Evolutionary conservation across 2,113 vertebrate species (phyloP), one percentile per base, ranked within the genome.

Genomic region (Prietella phreatophila): DNA sequence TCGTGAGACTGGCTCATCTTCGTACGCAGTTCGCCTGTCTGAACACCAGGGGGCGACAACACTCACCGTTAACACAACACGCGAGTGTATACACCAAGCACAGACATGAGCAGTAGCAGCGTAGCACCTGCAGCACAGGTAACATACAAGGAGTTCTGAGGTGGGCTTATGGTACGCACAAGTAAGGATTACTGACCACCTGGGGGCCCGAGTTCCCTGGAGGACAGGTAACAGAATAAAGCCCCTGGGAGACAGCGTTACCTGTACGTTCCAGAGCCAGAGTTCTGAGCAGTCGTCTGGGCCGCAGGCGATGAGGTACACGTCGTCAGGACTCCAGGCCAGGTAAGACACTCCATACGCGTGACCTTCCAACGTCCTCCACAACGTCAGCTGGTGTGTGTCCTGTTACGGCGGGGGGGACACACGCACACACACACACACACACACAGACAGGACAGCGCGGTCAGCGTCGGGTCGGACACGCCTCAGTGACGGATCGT

Each of bases 1-100:
- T 99, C 98, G 42, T 99, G 98, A 92, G 98, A 99, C 42, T 99
- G 98, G 92, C 97, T 99, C 97, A 99, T 99, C 94, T 99, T 99
- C 89, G 97, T 99, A 92, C 98, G 97, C 92, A 99, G 96, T 94
- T 99, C 98, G 91, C 98, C 98, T 67, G 98, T 99, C 98, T 99
- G 93, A 91, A 87, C 87, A 92, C 17, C 85, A 81, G 84, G 14
- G 60, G 87, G 33, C 88, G 85, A 84, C 19, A 82, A 88, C 33
- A 71, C 60, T 83, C 82, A 67, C 42, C 19, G 30, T 67, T 39
- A 73, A 75, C 65, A 71, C 14, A 22, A 53, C 33, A 69, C 1
- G 10, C n/a, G 30, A 67, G 25, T 30, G 15, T n/a, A n/a, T 14
- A 11, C 33, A 61, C 1, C 30, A n/a, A 17, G 60, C 17, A 55